Evolutionary conservation across 1,140 invertebrate species (phyloP).

Genomic region (Pteromalus puparum): DNA sequence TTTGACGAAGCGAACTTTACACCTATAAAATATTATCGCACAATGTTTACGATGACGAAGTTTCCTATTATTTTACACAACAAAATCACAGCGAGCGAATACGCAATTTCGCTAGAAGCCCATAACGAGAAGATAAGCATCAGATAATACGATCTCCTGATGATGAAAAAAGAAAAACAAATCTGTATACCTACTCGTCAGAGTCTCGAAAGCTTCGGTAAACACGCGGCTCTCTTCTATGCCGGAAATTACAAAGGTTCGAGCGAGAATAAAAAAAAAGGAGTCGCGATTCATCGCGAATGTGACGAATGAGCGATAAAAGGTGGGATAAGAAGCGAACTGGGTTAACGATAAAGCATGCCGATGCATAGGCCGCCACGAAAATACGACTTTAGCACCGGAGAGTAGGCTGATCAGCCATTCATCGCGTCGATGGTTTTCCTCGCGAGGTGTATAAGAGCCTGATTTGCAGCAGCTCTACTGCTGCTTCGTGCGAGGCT

Average conservation of each 20-base stretch:
- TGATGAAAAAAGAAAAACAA: neutral
- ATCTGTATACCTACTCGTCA: neutral
- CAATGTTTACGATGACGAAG: neutral
- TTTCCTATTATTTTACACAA: neutral
- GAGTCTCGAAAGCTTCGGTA: neutral
- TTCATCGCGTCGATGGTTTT: too few species aligned
- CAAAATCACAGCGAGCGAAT: neutral
- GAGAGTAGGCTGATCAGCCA: too few species aligned
- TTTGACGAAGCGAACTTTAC: neutral
- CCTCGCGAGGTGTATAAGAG: too few species aligned
- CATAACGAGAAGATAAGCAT: neutral
- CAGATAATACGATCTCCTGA: neutral
- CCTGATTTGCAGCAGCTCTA: too few species aligned
- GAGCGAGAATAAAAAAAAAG: neutral
- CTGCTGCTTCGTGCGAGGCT: neutral
- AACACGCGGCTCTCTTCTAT: neutral
- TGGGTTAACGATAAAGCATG: slow-evolving; percentile 20
- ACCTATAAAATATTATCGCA: neutral
- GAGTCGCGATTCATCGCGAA: slow-evolving; percentile 7
- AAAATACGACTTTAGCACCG: too few species aligned
- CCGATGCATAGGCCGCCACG: neutral
- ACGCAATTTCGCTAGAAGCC: neutral
- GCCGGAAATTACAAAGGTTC: neutral
- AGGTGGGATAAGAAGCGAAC: slow-evolving; percentile 12
- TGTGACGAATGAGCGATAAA: slow-evolving; percentile 15